A percentile compares a stretch with the other conserved stretches of the same genome.
phyloP scores from a whole-genome alignment of 2,888 invertebrate genomes.

The Eupithecia subumbrata region DNA sequence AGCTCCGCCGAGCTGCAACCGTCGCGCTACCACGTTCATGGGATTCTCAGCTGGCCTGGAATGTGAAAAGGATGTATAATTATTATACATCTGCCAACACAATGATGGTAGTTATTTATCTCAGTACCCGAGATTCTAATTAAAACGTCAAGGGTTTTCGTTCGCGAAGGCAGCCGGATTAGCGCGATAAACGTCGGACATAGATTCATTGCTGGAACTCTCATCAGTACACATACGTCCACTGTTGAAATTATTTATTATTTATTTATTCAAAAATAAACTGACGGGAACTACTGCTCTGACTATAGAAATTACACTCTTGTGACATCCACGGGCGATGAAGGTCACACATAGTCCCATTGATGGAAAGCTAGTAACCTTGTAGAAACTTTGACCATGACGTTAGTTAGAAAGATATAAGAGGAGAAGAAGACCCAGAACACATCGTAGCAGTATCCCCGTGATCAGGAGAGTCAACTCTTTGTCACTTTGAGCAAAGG shows the following conservation, averaged over 20 bases:
- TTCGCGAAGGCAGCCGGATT: not conserved
- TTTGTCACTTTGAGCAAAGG: conserved; percentile 74
- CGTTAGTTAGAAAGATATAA: too few relatives aligned
- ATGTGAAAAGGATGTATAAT: not conserved
- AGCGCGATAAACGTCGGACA: not conserved
- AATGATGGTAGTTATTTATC: not conserved
- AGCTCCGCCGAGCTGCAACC: conserved; percentile 95
- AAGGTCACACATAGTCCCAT: too few relatives aligned
- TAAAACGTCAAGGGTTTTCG: not conserved
- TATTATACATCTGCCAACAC: not conserved
- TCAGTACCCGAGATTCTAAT: not conserved
- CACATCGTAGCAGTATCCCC: conserved; percentile 88
- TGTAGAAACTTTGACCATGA: too few relatives aligned
- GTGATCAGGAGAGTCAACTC: conserved; percentile 97
- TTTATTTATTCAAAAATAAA: too few relatives aligned
- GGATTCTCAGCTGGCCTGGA: conserved; percentile 94
- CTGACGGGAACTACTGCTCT: not conserved
- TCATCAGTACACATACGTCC: not conserved
- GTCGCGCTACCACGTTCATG: conserved; percentile 96
- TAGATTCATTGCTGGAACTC: not conserved
- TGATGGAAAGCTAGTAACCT: too few relatives aligned
- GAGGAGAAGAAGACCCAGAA: too few relatives aligned
- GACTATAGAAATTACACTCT: not conserved
- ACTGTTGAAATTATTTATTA: too few relatives aligned
- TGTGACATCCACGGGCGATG: not conserved